Conservation (phyloP, 2,888 invertebrate genomes). For the Cinara cedri region DNA sequence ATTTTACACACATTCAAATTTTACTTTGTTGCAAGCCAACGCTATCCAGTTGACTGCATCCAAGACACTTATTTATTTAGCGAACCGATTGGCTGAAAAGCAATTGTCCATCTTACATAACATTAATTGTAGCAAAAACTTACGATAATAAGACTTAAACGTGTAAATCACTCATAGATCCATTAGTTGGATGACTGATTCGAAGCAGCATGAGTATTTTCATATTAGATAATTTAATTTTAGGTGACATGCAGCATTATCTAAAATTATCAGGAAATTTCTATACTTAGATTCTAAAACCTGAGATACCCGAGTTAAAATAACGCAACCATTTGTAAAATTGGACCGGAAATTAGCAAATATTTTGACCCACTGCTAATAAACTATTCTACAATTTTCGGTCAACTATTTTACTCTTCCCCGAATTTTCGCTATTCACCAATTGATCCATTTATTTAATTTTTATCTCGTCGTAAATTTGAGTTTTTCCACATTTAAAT, state of each 20-base stretch:
- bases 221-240: constrained; percentile 56
- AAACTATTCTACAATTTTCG: no score
- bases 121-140: constrained; percentile 9
- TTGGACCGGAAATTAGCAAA: no score
- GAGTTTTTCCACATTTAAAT: no score
- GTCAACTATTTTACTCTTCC: no score
- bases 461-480: no score
- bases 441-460: no score
- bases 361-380: no score
- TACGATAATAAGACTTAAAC: constrained; percentile 11
- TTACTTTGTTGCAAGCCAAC: not conserved
- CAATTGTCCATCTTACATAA: constrained; percentile 7
- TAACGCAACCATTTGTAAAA: no score
- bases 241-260: constrained; percentile 60
- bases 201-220: constrained; percentile 59
- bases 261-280: constrained; percentile 60
- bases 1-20: constrained; percentile 2
- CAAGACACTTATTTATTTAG: not conserved
- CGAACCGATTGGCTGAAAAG: not conserved
- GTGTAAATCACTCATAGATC: constrained; percentile 3
- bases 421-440: no score
- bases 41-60: not conserved
- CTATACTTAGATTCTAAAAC: no score
- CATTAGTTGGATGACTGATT: constrained; percentile 30
- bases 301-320: no score